Conservation (phyloP, 2,797 vertebrate species). For the Rachycentron canadum region DNA sequence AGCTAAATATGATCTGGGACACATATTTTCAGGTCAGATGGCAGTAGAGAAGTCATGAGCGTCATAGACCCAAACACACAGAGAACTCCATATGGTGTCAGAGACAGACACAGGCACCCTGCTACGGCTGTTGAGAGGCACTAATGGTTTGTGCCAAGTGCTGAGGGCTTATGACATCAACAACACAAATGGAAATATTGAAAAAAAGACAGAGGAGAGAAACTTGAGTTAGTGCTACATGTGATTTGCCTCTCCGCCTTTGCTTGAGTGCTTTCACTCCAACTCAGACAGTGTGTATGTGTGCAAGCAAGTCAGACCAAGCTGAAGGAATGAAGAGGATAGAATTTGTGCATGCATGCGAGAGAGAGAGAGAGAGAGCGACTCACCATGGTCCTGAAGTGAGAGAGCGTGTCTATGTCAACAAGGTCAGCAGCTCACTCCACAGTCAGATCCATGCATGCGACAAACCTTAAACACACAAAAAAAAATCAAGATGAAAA, state of each 20-base stretch:
- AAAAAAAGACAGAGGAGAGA: neutral
- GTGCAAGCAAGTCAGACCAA: conserved; percentile 29
- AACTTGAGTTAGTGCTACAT: conserved; percentile 7
- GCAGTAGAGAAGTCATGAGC: conserved; percentile 43
- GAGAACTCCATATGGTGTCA: conserved; percentile 79
- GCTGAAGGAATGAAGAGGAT: conserved; percentile 42
- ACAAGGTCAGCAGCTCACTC: conserved; percentile 40
- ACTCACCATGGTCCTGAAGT: conserved; percentile 68
- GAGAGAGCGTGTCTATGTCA: conserved; percentile 28
- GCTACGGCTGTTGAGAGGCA: conserved; percentile 42
- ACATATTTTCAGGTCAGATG: conserved; percentile 65
- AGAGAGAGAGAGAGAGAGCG: conserved; percentile 27
- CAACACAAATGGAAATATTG: conserved; percentile 36
- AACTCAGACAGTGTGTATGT: conserved; percentile 30
- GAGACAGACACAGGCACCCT: conserved; percentile 57
- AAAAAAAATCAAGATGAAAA: conserved; percentile 5
- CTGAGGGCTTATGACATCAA: conserved; percentile 42
- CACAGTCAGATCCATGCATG: conserved; percentile 23
- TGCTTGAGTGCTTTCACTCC: conserved; percentile 31
- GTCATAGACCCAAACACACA: conserved; percentile 62
- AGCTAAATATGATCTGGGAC: neutral
- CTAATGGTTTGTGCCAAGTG: conserved; percentile 51
- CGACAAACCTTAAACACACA: neutral
- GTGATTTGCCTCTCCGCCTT: conserved; percentile 21
- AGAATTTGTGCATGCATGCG: conserved; percentile 55